Conservation (phyloP, 2,113 vertebrate species). For the Gallinago undulata region DNA sequence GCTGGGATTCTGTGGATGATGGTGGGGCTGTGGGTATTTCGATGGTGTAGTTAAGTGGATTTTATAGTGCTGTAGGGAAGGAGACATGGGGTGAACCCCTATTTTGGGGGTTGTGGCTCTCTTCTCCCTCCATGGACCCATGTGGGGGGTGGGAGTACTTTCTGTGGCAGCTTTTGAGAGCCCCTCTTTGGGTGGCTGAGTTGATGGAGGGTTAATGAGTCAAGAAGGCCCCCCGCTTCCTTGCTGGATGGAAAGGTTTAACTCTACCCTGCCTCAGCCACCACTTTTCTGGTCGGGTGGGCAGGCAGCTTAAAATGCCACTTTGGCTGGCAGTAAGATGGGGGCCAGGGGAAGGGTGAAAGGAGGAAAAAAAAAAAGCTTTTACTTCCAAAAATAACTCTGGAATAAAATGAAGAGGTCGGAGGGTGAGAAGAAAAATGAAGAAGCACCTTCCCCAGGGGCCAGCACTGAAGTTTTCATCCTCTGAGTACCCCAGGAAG, state of each 20-base stretch:
- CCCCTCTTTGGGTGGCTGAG: background rate
- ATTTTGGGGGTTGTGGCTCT: background rate
- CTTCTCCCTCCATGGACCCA: background rate
- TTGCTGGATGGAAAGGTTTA: slow-evolving; percentile 13
- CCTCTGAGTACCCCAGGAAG: background rate
- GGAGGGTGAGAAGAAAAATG: background rate
- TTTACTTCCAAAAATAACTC: slow-evolving; percentile 67
- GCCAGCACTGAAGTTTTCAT: background rate
- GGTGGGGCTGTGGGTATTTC: background rate
- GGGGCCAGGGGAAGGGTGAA: background rate
- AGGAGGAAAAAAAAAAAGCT: slow-evolving; percentile 30
- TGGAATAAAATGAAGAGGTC: slow-evolving; percentile 22
- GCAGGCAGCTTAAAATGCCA: slow-evolving; percentile 63
- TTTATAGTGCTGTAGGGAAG: background rate
- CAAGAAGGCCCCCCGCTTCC: background rate
- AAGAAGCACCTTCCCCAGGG: slow-evolving; percentile 2
- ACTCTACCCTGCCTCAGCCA: slow-evolving; percentile 16
- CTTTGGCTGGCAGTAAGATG: slow-evolving; percentile 47
- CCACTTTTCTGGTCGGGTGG: slow-evolving; percentile 64
- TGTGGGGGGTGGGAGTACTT: background rate
- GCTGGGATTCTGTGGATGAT: background rate
- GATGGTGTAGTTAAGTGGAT: background rate
- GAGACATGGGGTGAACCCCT: background rate
- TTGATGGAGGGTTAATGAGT: slow-evolving; percentile 25
- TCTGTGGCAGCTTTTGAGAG: background rate